phyloP scores from a whole-genome alignment of 2,113 vertebrate genomes.

The Peucedramus taeniatus region DNA sequence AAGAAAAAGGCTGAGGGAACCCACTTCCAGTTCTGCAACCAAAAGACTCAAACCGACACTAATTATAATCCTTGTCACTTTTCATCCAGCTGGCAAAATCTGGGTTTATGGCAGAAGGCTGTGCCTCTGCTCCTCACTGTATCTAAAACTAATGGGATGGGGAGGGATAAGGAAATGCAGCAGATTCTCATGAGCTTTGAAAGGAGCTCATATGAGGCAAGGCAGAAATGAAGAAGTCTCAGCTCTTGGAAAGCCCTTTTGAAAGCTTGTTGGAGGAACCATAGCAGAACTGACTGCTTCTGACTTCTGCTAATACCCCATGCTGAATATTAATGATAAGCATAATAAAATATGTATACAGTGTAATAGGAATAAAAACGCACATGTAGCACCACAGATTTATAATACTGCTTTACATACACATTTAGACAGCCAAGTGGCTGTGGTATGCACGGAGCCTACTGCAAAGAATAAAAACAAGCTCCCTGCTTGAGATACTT shows the following conservation, averaged over 20 bases:
- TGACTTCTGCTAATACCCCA: conserved; percentile 48
- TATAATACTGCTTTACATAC: conserved; percentile 34
- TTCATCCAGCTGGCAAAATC: background rate
- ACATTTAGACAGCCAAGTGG: conserved; percentile 31
- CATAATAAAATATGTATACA: conserved; percentile 65
- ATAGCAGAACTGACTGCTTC: conserved; percentile 56
- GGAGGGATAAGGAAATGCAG: background rate
- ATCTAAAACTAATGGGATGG: background rate
- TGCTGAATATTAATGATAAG: conserved; percentile 62
- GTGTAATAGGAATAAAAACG: conserved; percentile 59
- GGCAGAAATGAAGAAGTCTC: conserved; percentile 7
- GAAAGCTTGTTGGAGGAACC: background rate
- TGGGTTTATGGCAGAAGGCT: background rate
- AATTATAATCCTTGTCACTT: background rate
- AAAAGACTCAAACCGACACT: background rate
- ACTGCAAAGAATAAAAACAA: conserved; percentile 30
- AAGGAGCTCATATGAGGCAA: background rate
- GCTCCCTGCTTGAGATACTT: background rate
- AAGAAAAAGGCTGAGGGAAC: background rate
- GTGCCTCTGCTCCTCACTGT: background rate
- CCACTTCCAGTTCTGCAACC: background rate
- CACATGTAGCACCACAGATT: conserved; percentile 22
- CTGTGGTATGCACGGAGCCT: background rate
- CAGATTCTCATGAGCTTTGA: background rate
- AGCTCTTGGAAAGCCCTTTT: background rate